Percentiles rank a stretch among this genome's conserved stretches.
These are phyloP conservation scores for Pyrrhosoma nymphula DNA, from an alignment of 2,888 invertebrate genomes.

Conservation along the genomic window DNA sequence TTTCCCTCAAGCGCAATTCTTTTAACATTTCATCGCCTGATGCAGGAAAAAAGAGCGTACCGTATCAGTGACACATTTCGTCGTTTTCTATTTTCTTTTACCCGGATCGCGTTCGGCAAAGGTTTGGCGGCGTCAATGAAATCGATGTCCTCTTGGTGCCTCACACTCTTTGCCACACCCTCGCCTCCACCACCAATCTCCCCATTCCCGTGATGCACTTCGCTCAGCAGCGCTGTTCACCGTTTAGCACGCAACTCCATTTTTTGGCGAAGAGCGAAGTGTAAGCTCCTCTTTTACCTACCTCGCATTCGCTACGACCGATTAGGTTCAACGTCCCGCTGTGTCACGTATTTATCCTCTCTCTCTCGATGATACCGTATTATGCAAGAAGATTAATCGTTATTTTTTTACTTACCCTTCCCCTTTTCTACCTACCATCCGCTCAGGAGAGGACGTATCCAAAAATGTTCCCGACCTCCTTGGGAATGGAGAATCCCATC, in stretches of 20 bases:
- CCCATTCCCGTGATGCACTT: not conserved
- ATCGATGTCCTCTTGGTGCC: not conserved
- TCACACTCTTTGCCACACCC: not conserved
- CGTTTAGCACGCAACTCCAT: not conserved
- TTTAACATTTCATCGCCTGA: not conserved
- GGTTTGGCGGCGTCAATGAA: not conserved
- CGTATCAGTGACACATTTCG: not conserved
- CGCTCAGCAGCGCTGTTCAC: not conserved
- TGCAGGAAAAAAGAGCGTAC: not conserved
- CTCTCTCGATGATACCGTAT: not conserved
- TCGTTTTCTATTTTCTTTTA: not conserved
- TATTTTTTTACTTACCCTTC: too few relatives aligned
- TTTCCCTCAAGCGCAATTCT: not conserved
- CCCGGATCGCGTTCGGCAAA: not conserved
- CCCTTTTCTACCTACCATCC: too few relatives aligned
- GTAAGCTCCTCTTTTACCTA: not conserved
- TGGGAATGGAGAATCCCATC: too few relatives aligned
- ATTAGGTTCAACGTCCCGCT: too few relatives aligned
- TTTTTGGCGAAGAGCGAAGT: not conserved
- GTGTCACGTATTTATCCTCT: not conserved
- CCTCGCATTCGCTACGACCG: too few relatives aligned
- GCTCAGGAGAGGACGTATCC: too few relatives aligned
- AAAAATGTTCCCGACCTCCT: too few relatives aligned
- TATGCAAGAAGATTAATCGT: not conserved
- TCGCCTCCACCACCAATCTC: not conserved